Evolutionary conservation across 2,888 invertebrate genomes (phyloP), one percentile per base, ranked within the genome.

Genomic region (Lithophane semibrunnea): DNA sequence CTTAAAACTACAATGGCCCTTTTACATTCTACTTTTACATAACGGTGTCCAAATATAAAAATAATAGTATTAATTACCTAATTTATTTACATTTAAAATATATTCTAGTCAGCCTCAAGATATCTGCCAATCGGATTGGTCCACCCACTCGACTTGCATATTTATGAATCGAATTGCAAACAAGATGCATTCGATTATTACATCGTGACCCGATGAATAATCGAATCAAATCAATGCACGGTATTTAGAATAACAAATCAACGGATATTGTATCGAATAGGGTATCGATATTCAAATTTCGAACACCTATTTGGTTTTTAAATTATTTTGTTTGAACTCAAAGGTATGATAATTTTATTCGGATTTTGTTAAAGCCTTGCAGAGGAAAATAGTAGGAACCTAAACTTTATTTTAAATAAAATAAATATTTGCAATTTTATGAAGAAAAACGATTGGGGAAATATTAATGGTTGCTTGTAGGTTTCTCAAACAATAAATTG

Each of bases 91-190:
- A 66, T 21, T 24, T 10, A 61, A 12, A 44, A 44, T 5, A 49
- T 8, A 72, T 58, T 49, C 24, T 21, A 47, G 47, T 52, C 16
- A 66, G n/a, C 18, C 56, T 61, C 54, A 47, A 61, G 18, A 70
- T 68, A 73, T 61, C 16, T 44, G 58, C 54, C 66, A 75, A 74
- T 75, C 63, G 4, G 2, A 71, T 73, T 66, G 73, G 49, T 67
- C 21, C 10, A 18, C 61, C 29, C 49, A 67, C 44, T 63, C 78
- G 56, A 81, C 74, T 77, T 77, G 80, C 71, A 82, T 85, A 84
- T 81, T 80, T 79, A 86, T 86, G 77, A 82, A 70, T 74, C 69
- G 67, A 80, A 76, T 78, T 24, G 42, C 79, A 82, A 85, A 85
- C 79, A 77, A 79, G 83, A 79, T 83, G 79, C 79, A 82, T 82